A percentile compares a stretch with the other conserved stretches of the same genome.
Conservation (phyloP, 2,113 vertebrate species). For the Phylloscopus trochiloides region DNA sequence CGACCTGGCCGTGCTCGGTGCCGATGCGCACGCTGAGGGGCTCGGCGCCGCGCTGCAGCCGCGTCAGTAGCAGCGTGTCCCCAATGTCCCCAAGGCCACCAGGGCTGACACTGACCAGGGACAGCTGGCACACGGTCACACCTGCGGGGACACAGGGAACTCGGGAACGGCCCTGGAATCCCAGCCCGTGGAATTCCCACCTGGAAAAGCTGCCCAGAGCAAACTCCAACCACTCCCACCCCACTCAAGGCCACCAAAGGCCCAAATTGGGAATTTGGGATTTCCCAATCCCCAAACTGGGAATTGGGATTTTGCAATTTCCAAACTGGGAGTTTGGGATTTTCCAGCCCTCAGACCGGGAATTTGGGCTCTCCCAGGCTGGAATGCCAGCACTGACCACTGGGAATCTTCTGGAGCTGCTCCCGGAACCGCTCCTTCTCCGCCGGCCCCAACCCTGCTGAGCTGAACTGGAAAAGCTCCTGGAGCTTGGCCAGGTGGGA, state of each 20-base stretch:
- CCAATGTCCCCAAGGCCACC: rapidly evolving
- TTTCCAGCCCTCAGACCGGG: too few species aligned
- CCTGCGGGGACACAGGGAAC: not conserved
- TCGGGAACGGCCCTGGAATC: too few species aligned
- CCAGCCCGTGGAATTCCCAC: too few species aligned
- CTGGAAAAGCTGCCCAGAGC: too few species aligned
- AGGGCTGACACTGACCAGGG: not conserved
- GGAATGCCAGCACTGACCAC: not conserved
- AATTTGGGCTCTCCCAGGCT: not conserved
- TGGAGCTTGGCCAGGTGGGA: slow-evolving; percentile 73
- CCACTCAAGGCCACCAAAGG: not conserved
- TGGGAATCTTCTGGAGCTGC: slow-evolving; percentile 78
- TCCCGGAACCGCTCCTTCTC: slow-evolving; percentile 71
- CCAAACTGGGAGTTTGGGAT: too few species aligned
- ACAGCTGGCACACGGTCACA: not conserved
- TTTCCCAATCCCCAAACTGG: not conserved
- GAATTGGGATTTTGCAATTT: not conserved
- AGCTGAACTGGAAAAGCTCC: slow-evolving; percentile 79
- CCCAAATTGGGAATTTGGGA: not conserved
- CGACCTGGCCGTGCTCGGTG: not conserved
- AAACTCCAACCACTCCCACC: not conserved
- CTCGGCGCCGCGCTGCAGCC: not conserved
- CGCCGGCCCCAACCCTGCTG: not conserved
- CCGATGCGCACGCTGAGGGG: not conserved
- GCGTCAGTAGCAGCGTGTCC: not conserved